Percentiles rank a stretch among this genome's conserved stretches.
These are phyloP conservation scores for human (Homo sapiens) DNA, from an alignment of 2,113 vertebrate genomes.

Conservation along the genomic window GRCh38 chr9:93828501-93829000, in stretches of 20 bases:
- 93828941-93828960: too few species aligned
- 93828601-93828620: background rate
- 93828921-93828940: accelerated
- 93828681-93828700: background rate
- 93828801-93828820: background rate
- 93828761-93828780: accelerated
- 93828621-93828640: background rate
- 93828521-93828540: background rate
- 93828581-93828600: background rate
- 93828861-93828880: background rate
- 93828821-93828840: background rate
- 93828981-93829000: too few species aligned
- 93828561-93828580: background rate
- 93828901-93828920: background rate
- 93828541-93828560: background rate
- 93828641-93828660: background rate
- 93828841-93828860: background rate
- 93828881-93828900: background rate
- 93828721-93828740: background rate
- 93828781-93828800: accelerated
- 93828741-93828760: too few species aligned
- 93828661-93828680: background rate
- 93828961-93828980: too few species aligned
- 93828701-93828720: background rate
- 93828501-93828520: background rate